Evolutionary conservation across 2,888 invertebrate species (phyloP), one percentile per base, ranked within the genome.

Genomic region (Invenusta paracnida): DNA sequence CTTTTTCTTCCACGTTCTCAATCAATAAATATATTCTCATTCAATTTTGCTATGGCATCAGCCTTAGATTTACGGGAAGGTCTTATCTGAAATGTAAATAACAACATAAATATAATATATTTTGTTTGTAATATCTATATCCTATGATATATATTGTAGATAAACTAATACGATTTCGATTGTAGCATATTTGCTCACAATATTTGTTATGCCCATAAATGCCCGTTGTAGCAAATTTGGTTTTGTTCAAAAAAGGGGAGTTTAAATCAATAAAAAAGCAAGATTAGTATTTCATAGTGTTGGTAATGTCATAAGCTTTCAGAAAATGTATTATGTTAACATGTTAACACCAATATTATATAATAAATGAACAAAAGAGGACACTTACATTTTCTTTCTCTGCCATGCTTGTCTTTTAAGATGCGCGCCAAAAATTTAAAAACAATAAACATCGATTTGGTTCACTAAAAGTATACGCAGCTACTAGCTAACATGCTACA

Each of bases 11-110:
- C 48, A 48, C 48, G 48, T 11, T 48, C 48, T 48, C 48, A 11
- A 48, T 48, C 48, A 5, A 48, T 48, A 48, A 48, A 48, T 48
- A 48, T 11, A 48, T 48, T 48, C 48, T 48, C 48, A 48, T 48
- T 48, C 48, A 73, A 73, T 73, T 73, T 73, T 13, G 73, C 73
- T 13, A 73, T 73, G 25, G 73, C 73, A 73, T 73, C 25, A 73
- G 73, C 73, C 73, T 73, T 73, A 73, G 73, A 73, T 73, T 73
- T 73, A 73, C 73, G 2, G 73, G 73, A 73, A 73, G 5, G 73
- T 73, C 73, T 73, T 73, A 73, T 73, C 73, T 73, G 73, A 73
- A 48, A 73, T 73, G 73, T 73, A 48, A 48, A 48, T 48, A 48
- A 48, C 48, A 48, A 11, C 5, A 48, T 17, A 48, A 11, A 11